Evolutionary conservation across 2,888 invertebrate species (phyloP), one percentile per base, ranked within the genome.

Genomic region (Cynaeus angustus): DNA sequence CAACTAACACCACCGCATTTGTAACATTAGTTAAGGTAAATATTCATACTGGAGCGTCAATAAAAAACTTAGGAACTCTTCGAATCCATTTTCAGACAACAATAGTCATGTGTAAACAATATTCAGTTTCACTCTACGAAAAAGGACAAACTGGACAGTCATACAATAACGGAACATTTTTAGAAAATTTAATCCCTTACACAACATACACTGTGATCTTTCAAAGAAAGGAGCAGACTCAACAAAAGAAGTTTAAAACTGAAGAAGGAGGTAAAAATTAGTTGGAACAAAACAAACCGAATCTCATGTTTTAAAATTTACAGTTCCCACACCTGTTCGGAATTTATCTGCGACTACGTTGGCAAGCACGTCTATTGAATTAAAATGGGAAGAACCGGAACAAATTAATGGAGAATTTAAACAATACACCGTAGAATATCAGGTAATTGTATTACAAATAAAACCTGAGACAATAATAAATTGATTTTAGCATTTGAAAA

Each of bases 371-470:
- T 28, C 21, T 8, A 14, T 50, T 8, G 9, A 50, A 3, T 9
- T 62, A 10, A 50, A 21, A 10, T 62, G 62, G 62, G 9, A 9
- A 3, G 16, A 62, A 62, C 62, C 62, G 5, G 9, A 30, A n/a
- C 8, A 8, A 16, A 50, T 50, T 4, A 50, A 62, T 10, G 62
- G 62, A 2, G 10, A 3, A 10, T 38, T 62, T 16, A 37, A 33
- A 50, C 21, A 62, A 9, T 62, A 50, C n/a, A 14, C 21, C 8
- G 14, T 62, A 13, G 38, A 50, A 62, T 62, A 50, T 26, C 26
- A 37, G 26, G 62, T 62, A 41, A 41, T n/a, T 5, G 37, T 37
- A 21, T 37, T 37, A 37, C 7, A 37, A 37, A 37, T 37, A 37
- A 21, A 4, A 21, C 1, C 2, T 37, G 3, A 37, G 37, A 37